A percentile compares a stretch with the other conserved stretches of the same genome.
phyloP scores from a whole-genome alignment of 2,113 vertebrate genomes.

The Pyxicephalus adspersus region DNA sequence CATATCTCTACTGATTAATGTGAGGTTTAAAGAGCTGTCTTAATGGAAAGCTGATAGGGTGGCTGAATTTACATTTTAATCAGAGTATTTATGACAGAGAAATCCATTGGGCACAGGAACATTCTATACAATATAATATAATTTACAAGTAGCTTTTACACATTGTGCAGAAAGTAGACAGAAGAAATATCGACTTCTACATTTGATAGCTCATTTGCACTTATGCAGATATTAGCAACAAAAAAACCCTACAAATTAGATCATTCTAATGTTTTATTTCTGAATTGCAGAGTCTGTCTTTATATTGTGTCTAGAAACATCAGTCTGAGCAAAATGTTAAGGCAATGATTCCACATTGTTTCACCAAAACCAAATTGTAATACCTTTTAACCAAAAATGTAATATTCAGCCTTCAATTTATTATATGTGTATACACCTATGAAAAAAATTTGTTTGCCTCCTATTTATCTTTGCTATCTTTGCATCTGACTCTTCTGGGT shows the following conservation, averaged over 20 bases:
- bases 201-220: conserved; percentile 12
- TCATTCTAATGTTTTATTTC: not conserved
- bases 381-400: too few relatives aligned
- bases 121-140: conserved; percentile 55
- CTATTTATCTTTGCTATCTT: too few relatives aligned
- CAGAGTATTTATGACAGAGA: conserved; percentile 85
- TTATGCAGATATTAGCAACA: conserved; percentile 18
- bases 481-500: too few relatives aligned
- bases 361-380: too few relatives aligned
- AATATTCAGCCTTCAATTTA: too few relatives aligned
- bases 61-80: conserved; percentile 98
- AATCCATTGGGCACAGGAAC: conserved; percentile 77
- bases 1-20: conserved; percentile 96
- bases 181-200: conserved; percentile 21
- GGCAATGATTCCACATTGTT: too few relatives aligned
- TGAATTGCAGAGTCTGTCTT: not conserved
- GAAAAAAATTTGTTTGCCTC: too few relatives aligned
- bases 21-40: conserved; percentile 88
- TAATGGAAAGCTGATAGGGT: conserved; percentile 96
- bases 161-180: conserved; percentile 24
- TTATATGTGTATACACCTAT: too few relatives aligned
- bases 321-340: too few relatives aligned
- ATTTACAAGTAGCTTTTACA: conserved; percentile 42
- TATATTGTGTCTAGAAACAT: not conserved
- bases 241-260: conserved; percentile 1